Evolutionary conservation across 2,113 vertebrate genomes (phyloP).

Genomic region (Pseudonaja textilis): DNA sequence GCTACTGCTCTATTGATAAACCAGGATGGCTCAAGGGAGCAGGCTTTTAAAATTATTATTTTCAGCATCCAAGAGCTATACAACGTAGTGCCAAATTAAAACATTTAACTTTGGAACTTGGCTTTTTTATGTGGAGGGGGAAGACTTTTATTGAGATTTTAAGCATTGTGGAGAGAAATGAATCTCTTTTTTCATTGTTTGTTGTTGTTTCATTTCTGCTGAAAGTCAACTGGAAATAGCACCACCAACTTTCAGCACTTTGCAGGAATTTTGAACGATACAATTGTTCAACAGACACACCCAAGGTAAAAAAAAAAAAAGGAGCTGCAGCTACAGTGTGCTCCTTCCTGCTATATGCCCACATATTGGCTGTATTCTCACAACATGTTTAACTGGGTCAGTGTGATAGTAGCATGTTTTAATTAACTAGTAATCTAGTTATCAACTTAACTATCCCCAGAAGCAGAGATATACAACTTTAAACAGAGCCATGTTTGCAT

Average conservation of each 20-base stretch:
- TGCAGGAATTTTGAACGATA: too few species aligned
- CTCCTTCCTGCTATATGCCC: background rate
- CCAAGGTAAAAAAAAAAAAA: too few species aligned
- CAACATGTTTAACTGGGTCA: too few species aligned
- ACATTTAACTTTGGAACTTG: background rate
- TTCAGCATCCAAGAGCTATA: background rate
- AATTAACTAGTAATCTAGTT: background rate
- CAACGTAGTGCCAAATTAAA: background rate
- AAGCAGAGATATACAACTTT: background rate
- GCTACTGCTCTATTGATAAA: background rate
- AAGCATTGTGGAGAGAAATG: background rate
- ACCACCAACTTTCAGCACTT: background rate
- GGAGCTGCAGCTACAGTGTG: too few species aligned
- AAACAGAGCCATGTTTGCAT: background rate
- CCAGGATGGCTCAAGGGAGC: background rate
- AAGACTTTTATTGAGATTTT: background rate
- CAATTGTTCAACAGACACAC: too few species aligned
- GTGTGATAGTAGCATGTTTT: background rate
- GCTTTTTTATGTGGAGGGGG: background rate
- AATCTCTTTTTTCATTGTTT: background rate
- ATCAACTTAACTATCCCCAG: background rate
- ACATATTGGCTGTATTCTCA: too few species aligned
- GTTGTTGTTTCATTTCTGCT: background rate
- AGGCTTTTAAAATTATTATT: background rate
- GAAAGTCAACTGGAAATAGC: background rate